Base-by-base conservation (phyloP, 2,797 vertebrate species). In the Hypotaenidia okinawae region DNA sequence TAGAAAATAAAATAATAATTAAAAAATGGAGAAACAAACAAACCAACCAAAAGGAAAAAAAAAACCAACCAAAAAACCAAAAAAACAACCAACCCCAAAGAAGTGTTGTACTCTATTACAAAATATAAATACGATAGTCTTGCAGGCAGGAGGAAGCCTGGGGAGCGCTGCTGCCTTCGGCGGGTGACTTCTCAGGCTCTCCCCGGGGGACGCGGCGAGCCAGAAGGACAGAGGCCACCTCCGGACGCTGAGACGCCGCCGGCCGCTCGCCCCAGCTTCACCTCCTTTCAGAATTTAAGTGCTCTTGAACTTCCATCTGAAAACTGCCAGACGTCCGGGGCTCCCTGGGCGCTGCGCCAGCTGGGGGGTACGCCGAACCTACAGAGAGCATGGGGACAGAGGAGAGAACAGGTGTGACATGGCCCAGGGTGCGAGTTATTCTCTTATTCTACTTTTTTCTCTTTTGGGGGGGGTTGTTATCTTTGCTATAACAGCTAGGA, bases 111-210 rank as follows among this genome's bases (percentile, higher is more conserved):
- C 96, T 98, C 97, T 98, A 96, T 98, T 98, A 98, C 98, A 98
- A 98, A 98, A 98, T 98, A 98, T 98, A 98, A 98, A 98, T 98
- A 98, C 98, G 97, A 98, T 97, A 97, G 97, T 97, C 95, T 97
- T 97, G 97, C 97, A 96, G 97, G 97, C 95, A 89, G 95, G 96
- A 95, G 96, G 97, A 45, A 97, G 95, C 90, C 97, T 59, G 81
- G 96, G 96, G 96, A 96, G 97, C 28, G 95, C 97, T 97, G 95
- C 97, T 97, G 98, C 97, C 94, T 94, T 97, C 90, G 17, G 96
- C 23, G 82, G 92, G 95, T 79, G 92, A 97, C 96, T 97, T 97
- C 96, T 97, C 96, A 95, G 96, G 95, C 97, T 97, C 97, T 97
- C 97, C 95, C 67, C 47, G 11, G 22, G 95, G 95, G 95, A 96